Evolutionary conservation across 2,888 invertebrate genomes (phyloP), one percentile per base, ranked within the genome.

Genomic region (Drosophila quinaria): DNA sequence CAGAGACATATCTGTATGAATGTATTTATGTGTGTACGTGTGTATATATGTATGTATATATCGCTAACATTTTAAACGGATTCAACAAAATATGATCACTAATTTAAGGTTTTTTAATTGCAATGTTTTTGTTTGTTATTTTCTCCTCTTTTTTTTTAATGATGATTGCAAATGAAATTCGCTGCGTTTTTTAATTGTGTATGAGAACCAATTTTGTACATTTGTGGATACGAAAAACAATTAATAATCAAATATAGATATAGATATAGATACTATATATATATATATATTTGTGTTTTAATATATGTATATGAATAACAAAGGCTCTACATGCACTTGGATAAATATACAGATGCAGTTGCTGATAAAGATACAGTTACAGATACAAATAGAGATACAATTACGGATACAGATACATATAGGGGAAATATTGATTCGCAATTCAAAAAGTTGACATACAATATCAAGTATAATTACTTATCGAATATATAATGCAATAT

Each of bases 131-230:
- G 9, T 54, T 41, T 68, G 41, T 55, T 55, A 15, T 29, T 33
- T 33, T 29, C n/a, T 37, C 1, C 31, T 61, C 29, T 33, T 61
- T 54, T 52, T 33, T 61, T 54, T 52, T 31, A 39, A 46, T 74
- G 50, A 56, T 68, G 78, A 76, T 84, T 80, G 89, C 83, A 83
- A 83, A 83, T 82, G 66, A 83, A 83, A 85, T 88, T 87, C 83
- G 82, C 86, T 73, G 86, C 80, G 86, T 81, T 65, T 65, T 84
- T 70, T 74, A 88, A 79, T 81, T 83, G 79, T 83, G 70, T 82
- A 71, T 89, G 87, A 89, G 81, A 89, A 85, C 89, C 89, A 89
- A 84, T 89, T 84, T 85, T 85, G 84, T 85, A 85, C 84, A 85
- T 87, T 82, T 73, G 78, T 70, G 74, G 78, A 69, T 74, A 74